Evolutionary conservation across 2,113 vertebrate species (phyloP), one percentile per base, ranked within the genome.

Genomic region (Poeciliopsis prolifica): DNA sequence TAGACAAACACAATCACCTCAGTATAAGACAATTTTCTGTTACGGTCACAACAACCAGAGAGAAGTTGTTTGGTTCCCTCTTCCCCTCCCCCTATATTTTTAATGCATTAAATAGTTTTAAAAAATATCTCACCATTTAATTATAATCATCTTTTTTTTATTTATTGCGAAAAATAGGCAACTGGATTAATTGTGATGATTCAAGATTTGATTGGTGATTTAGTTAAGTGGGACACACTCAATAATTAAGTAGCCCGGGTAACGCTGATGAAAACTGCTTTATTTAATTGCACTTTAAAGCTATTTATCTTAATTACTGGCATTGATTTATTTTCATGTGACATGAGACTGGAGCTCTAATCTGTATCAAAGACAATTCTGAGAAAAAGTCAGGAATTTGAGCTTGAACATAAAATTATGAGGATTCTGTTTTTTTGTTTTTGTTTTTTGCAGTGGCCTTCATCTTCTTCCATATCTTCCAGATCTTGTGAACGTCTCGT

Each of bases 1-100:
- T 95, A 95, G 94, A 97, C 96, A 96, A 98, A 96, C 95, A 97
- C 96, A 97, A 97, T 96, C 97, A 98, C 96, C 96, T 96, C 96
- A 96, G 96, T 89, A 96, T 88, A 94, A 90, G 92, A 97, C 93
- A 74, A 95, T 95, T 96, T 96, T 95, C 89, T 94, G 94, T 97
- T 96, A 97, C 96, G 94, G 94, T 97, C 96, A 99, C 97, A 96
- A 97, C 95, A 97, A 92, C 94, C 95, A 93, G 95, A 95, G 94
- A 96, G 93, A 95, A 91, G 84, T 81, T 89, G 85, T 89, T 86
- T 82, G 85, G 26, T 87, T 28, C 28, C 28, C n/a, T 42, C 15
- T 3, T 15, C 68, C 68, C 73, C 74, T 65, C 70, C 68, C 74
- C 74, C 67, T 65, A 70, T 74, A 77, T 85, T 91, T 28, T 89